A percentile compares a stretch with the other conserved stretches of the same genome.
phyloP scores from a whole-genome alignment of 2,113 vertebrate species.

The Coreoperca whiteheadi region DNA sequence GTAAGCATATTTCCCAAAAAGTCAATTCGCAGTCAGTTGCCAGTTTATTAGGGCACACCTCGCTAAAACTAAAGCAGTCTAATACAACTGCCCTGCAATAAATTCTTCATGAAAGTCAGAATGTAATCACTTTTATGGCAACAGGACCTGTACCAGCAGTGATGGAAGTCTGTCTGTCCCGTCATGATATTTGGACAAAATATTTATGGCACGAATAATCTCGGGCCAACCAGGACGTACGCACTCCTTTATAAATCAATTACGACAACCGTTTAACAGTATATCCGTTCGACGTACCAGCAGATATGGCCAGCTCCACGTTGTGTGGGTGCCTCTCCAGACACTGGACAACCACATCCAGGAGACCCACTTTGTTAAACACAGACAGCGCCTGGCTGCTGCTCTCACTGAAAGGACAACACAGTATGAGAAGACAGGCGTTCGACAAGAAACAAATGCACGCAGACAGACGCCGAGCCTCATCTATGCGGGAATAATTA shows the following conservation, averaged over 20 bases:
- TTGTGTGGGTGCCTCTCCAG: conserved; percentile 89
- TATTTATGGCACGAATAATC: neutral
- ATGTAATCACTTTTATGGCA: neutral
- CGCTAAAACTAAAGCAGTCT: too few species aligned
- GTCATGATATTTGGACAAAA: neutral
- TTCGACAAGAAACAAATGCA: neutral
- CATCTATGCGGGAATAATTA: neutral
- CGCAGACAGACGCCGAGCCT: neutral
- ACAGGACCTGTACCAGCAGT: neutral
- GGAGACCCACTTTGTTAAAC: conserved; percentile 93
- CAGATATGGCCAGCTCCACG: conserved; percentile 91
- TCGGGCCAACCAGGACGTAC: too few species aligned
- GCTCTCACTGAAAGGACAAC: conserved; percentile 89
- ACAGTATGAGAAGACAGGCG: neutral
- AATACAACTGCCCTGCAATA: too few species aligned
- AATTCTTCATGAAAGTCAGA: too few species aligned
- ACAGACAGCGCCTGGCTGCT: conserved; percentile 89
- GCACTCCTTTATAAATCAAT: neutral
- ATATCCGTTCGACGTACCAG: conserved; percentile 84
- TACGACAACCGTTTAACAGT: neutral
- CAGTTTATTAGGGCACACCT: too few species aligned
- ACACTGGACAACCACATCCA: conserved; percentile 90
- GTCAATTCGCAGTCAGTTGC: too few species aligned
- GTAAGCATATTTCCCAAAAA: too few species aligned
- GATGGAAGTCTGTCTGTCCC: neutral